Evolutionary conservation across 2,888 invertebrate genomes (phyloP).

Genomic region (Pheosia tremula): DNA sequence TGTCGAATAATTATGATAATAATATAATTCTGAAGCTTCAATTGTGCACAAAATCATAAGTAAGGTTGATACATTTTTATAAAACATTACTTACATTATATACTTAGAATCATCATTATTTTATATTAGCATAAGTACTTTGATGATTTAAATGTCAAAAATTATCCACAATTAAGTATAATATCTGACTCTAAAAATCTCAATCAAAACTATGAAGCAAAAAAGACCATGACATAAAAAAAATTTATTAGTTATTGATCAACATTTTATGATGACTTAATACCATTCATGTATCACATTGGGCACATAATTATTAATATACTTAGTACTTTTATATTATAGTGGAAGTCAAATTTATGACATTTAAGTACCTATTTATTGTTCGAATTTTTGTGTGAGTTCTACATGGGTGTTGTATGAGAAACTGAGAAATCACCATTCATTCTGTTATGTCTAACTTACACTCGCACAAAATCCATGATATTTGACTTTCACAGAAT

Average conservation of each 20-base stretch:
- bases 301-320: conserved; percentile 56
- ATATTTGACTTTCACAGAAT: conserved; percentile 68
- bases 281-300: conserved; percentile 56
- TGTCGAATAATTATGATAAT: conserved; percentile 46
- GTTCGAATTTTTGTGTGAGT: conserved; percentile 32
- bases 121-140: conserved; percentile 7
- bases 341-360: conserved; percentile 61
- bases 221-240: conserved; percentile 71
- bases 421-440: conserved; percentile 21
- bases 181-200: conserved; percentile 46
- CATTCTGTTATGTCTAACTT: conserved; percentile 26
- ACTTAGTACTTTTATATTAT: conserved; percentile 51
- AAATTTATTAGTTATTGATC: conserved; percentile 71
- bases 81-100: conserved; percentile 33
- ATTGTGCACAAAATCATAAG: conserved; percentile 74
- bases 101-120: conserved; percentile 9
- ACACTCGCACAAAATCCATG: conserved; percentile 46
- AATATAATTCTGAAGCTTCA: conserved; percentile 56
- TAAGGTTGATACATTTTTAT: conserved; percentile 49
- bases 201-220: conserved; percentile 64
- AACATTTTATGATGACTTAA: conserved; percentile 77
- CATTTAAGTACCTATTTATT: conserved; percentile 9
- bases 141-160: conserved; percentile 27
- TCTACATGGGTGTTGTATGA: conserved; percentile 8
- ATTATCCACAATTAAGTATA: conserved; percentile 33